Evolutionary conservation across 2,888 invertebrate genomes (phyloP), one percentile per base, ranked within the genome.

Genomic region (Napeogenes inachia): DNA sequence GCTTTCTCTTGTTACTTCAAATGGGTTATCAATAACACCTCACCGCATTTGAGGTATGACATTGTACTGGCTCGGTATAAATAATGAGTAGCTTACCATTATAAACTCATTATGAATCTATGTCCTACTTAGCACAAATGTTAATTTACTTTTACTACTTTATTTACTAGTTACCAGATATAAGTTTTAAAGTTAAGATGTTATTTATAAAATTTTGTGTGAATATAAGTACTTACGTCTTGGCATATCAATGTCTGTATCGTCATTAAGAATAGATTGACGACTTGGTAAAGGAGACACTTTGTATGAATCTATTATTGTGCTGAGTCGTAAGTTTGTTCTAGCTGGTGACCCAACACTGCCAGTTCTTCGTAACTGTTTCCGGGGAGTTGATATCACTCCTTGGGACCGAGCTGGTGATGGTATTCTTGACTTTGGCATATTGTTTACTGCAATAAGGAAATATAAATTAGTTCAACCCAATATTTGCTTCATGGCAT

Each of bases 351-450:
- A 89, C 4, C 76, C 75, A 0, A 85, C 73, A 64, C 87, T 89
- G 4, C 78, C 78, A 2, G 79, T 75, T 4, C 78, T 64, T 0
- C 82, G 77, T 0, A 75, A 59, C 35, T 68, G 64, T 1, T 73
- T 75, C 2, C 79, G 76, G 0, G 85, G 81, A 0, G 84, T 81
- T 0, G 63, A 60, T 13, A 60, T 61, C 2, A 65, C 69, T 6
- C 78, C 77, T 45, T 78, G 77, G 0, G 87, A 87, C 2, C 82
- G 80, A 2, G 88, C 77, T 0, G 89, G 87, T 0, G 89, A 89
- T 0, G 81, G 75, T 58, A 79, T 79, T 45, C 74, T 76, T 3
- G 78, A 70, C 35, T 72, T 76, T 12, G 80, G 73, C 87, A 85
- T 78, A 10, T 56, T 67, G 59, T 56, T 58, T 32, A 32, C 45